Evolutionary conservation across 30 jellyfish, hydroid and myxozoan genomes (phyloP), one percentile per base, ranked within the genome.

Genomic region (Hydractinia echinata): DNA sequence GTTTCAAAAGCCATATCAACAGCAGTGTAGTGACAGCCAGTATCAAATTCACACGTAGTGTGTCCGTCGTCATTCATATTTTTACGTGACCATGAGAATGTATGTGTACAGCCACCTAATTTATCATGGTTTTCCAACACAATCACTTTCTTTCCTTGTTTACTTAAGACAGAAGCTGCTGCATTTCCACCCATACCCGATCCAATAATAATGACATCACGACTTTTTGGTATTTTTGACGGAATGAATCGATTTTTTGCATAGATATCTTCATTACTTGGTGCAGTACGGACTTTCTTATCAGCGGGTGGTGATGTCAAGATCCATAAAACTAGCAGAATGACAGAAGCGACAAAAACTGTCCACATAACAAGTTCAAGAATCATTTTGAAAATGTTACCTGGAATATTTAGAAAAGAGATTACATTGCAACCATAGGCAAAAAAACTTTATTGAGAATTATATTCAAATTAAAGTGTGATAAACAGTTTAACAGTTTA

Each of bases 11-110:
- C 84, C 96, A 89, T 89, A 68, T 89, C 96, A 50, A 89, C 96
- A 5, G 96, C 96, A 62, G 90, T 77, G 83, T 89, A 89, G 79
- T 89, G 96, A 64, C 96, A 89, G 39, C 96, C 96, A 39, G 96
- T 89, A 67, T 89, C 96, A 82, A 89, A 89, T 77, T 89, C 96
- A 72, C 96, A 89, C 16, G 96, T 89, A 81, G 91, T 89, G 82
- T 66, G 82, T 16, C 96, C 96, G 50, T 87, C 70, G 15, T 91
- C 96, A 54, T 83, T 90, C 18, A 79, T 67, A 82, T 89, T 89
- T 76, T 84, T 79, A 61, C 89, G 78, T 11, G 96, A 89, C 96
- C 96, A 89, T 44, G 90, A 83, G 81, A 89, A 89, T 14, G 96
- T 89, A 64, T 89, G 96, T 5, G 96, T 89, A 77, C 96, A 89